phyloP scores from a whole-genome alignment of 2,888 invertebrate species.

The Parochlus steinenii region DNA sequence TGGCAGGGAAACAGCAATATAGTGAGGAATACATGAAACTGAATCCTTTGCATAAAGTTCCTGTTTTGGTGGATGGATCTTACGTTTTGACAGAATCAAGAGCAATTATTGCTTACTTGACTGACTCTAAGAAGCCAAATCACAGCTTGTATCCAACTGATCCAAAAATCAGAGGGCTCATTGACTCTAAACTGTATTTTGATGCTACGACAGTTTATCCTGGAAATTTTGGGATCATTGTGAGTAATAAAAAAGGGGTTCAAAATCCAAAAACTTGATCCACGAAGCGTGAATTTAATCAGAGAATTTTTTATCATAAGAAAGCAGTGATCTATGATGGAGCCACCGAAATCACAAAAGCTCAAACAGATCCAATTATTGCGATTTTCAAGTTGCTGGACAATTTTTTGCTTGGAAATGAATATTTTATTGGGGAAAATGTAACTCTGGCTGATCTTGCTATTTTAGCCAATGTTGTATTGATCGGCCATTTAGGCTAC shows the following conservation, averaged over 20 bases:
- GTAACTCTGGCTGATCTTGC: conserved; percentile 31
- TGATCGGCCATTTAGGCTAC: conserved; percentile 16
- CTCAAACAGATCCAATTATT: no score
- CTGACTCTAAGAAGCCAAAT: conserved; percentile 16
- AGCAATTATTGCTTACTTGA: conserved; percentile 37
- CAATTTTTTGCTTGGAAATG: conserved; percentile 21
- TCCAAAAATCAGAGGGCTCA: background rate
- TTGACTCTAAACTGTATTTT: conserved; percentile 2
- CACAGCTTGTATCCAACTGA: conserved; percentile 1
- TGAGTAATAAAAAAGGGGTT: background rate
- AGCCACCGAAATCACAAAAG: no score
- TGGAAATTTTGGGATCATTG: conserved; percentile 1
- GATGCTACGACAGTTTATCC: background rate
- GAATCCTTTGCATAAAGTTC: conserved; percentile 38
- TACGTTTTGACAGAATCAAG: conserved; percentile 47
- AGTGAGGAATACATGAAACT: conserved; percentile 26
- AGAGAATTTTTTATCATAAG: background rate
- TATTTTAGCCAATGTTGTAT: conserved; percentile 26
- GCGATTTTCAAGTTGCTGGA: conserved; percentile 31
- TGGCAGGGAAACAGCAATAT: no score
- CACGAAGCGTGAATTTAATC: background rate
- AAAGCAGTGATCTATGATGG: background rate
- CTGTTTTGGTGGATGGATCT: conserved; percentile 43
- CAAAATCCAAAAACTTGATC: background rate
- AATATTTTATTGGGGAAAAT: conserved; percentile 29